phyloP scores from a whole-genome alignment of 2,888 invertebrate species.

The Timandra comae region DNA sequence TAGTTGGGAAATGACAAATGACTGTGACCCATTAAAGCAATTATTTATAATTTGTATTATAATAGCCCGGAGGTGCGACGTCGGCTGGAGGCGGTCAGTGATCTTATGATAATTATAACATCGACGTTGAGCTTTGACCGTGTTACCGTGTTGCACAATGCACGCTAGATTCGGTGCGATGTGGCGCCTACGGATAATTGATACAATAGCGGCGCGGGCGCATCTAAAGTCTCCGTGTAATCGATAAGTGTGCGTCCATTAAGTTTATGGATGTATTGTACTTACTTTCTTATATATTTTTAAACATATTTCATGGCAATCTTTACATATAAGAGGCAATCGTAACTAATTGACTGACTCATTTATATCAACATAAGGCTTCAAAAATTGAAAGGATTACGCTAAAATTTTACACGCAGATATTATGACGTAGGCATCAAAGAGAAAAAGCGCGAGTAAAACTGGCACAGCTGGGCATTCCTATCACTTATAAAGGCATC shows the following conservation, averaged over 20 bases:
- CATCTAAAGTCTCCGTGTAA: constrained; percentile 28
- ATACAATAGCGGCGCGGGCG: constrained; percentile 15
- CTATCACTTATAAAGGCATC: no score
- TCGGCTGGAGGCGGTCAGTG: constrained; percentile 48
- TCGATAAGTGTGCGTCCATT: constrained; percentile 26
- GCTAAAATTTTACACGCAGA: no score
- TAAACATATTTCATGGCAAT: no score
- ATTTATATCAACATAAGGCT: neutral
- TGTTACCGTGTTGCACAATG: constrained; percentile 50
- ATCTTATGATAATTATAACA: constrained; percentile 42
- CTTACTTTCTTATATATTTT: constrained; percentile 7
- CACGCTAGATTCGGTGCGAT: constrained; percentile 17
- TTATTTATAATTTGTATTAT: constrained; percentile 42
- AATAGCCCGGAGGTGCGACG: constrained; percentile 41
- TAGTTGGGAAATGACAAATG: constrained; percentile 28
- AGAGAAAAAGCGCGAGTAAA: no score
- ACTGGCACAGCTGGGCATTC: no score
- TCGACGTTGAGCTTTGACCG: constrained; percentile 34
- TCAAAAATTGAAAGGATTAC: no score
- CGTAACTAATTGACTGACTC: neutral
- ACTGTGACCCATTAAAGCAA: constrained; percentile 30
- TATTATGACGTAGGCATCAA: no score
- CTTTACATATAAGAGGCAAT: no score
- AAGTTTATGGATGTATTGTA: no score
- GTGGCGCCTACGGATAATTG: constrained; percentile 31